Conservation (phyloP, 2,113 vertebrate species). For the Tretioscincus oriximinensis region DNA sequence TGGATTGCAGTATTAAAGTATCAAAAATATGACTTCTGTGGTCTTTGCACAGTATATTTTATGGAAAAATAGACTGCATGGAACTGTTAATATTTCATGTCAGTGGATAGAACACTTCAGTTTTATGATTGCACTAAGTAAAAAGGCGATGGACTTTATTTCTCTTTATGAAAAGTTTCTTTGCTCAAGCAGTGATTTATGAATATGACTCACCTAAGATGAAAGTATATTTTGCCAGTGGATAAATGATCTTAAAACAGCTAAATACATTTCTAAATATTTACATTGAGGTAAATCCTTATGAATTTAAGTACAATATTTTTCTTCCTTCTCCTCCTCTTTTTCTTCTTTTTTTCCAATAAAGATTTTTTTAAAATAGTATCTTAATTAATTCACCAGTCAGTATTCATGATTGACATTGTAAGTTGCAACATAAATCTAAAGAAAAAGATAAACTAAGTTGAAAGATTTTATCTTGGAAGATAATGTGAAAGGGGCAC, state of each 20-base stretch:
- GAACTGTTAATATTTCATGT: constrained; percentile 29
- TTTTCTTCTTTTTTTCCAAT: no score
- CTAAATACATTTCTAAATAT: not conserved
- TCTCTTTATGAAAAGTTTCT: constrained; percentile 22
- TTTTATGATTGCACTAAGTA: constrained; percentile 29
- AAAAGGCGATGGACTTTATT: constrained; percentile 17
- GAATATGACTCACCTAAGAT: constrained; percentile 3
- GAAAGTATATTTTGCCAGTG: constrained; percentile 7
- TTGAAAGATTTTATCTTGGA: not conserved
- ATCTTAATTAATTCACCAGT: not conserved
- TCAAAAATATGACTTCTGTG: not conserved
- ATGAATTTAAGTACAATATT: not conserved
- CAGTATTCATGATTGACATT: not conserved
- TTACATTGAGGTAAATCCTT: not conserved
- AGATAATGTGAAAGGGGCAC: not conserved
- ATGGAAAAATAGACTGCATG: not conserved
- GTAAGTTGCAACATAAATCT: not conserved
- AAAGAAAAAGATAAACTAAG: not conserved
- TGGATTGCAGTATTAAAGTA: not conserved
- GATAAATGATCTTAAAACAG: not conserved
- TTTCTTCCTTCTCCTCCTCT: no score
- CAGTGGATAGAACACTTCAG: not conserved
- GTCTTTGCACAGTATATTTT: constrained; percentile 16
- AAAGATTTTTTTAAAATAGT: not conserved
- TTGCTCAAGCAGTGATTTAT: constrained; percentile 15